Evolutionary conservation across 2,113 vertebrate species (phyloP).

Genomic region (Corythoichthys haematopterus): DNA sequence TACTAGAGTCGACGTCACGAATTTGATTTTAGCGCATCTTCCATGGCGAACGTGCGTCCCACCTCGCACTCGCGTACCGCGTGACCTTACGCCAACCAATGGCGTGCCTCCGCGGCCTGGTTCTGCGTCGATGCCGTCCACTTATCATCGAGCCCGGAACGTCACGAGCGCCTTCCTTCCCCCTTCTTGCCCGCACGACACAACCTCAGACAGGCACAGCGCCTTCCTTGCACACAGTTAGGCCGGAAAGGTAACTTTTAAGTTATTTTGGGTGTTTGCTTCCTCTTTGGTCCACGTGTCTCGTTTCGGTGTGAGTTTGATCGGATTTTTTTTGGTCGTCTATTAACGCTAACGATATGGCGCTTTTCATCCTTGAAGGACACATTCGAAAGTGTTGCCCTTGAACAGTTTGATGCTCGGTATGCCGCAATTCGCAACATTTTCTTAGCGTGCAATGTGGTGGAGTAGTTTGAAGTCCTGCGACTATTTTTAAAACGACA

Average conservation of each 20-base stretch:
- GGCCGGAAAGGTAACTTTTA: slow-evolving; percentile 59
- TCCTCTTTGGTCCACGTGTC: neutral
- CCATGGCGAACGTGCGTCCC: slow-evolving; percentile 53
- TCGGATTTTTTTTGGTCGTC: neutral
- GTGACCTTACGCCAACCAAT: slow-evolving; percentile 60
- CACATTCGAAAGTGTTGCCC: slow-evolving; percentile 13
- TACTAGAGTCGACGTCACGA: too few species aligned
- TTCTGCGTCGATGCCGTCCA: slow-evolving; percentile 51
- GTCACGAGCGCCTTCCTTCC: slow-evolving; percentile 60
- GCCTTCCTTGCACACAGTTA: slow-evolving; percentile 62
- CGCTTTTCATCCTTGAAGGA: neutral
- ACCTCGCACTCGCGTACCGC: slow-evolving; percentile 30
- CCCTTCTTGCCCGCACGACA: slow-evolving; percentile 49
- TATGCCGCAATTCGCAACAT: neutral
- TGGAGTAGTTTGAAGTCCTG: slow-evolving; percentile 19
- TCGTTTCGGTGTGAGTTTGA: neutral
- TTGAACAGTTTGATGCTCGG: slow-evolving; percentile 7
- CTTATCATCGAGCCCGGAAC: slow-evolving; percentile 29
- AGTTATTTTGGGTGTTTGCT: neutral
- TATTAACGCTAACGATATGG: neutral
- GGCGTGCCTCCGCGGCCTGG: neutral
- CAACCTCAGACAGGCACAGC: slow-evolving; percentile 36
- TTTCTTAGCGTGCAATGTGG: slow-evolving; percentile 10
- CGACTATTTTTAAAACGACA: slow-evolving; percentile 62
- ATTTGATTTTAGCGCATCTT: neutral